phyloP scores from a whole-genome alignment of 2,888 invertebrate genomes.

The Drosophila buzzatii region DNA sequence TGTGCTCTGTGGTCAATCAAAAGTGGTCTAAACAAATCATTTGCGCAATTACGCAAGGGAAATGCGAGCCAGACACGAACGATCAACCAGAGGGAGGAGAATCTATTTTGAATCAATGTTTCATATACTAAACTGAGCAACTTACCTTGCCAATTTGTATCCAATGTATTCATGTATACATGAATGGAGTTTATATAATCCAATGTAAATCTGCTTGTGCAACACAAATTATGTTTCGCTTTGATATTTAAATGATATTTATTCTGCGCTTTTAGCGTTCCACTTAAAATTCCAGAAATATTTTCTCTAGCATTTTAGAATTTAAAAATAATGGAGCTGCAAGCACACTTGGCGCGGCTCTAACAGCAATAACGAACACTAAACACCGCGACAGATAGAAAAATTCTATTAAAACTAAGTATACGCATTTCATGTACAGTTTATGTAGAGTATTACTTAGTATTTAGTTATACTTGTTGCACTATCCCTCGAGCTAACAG shows the following conservation, averaged over 20 bases:
- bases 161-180: constrained; percentile 21
- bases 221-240: constrained; percentile 29
- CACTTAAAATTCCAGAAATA: constrained; percentile 74
- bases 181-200: not conserved
- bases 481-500: constrained; percentile 12
- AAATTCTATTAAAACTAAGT: constrained; percentile 31
- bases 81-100: not conserved
- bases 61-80: not conserved
- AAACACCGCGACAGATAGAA: constrained; percentile 12
- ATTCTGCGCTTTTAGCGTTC: constrained; percentile 47
- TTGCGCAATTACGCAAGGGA: constrained; percentile 68
- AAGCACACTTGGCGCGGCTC: constrained; percentile 30
- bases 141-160: constrained; percentile 56
- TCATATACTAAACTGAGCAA: constrained; percentile 17
- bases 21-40: constrained; percentile 76
- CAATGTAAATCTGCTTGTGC: constrained; percentile 45
- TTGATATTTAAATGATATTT: constrained; percentile 33
- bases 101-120: constrained; percentile 20
- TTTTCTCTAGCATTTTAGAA: constrained; percentile 45
- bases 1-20: constrained; percentile 66
- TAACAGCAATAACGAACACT: constrained; percentile 5
- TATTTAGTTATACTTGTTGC: constrained; percentile 34
- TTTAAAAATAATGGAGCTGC: constrained; percentile 31
- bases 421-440: constrained; percentile 10
- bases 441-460: constrained; percentile 16